Conservation (phyloP, 2,888 invertebrate genomes). For the Orthonychiurus folsomi region DNA sequence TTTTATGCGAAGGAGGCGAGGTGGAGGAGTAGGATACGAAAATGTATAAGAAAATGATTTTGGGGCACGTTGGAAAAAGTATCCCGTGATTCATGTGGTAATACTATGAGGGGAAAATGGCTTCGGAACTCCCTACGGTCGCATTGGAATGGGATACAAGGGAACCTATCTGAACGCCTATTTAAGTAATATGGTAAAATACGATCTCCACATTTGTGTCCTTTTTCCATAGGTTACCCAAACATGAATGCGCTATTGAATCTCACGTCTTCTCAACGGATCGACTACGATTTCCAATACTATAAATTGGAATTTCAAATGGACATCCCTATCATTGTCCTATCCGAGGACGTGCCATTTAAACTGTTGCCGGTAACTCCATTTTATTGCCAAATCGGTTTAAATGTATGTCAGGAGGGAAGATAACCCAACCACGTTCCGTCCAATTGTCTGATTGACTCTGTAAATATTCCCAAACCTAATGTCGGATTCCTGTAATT, state of each 20-base stretch:
- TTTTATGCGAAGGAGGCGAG: background rate
- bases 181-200: conserved; percentile 1
- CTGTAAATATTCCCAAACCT: too few relatives aligned
- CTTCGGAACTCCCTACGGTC: background rate
- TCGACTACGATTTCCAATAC: background rate
- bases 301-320: background rate
- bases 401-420: too few relatives aligned
- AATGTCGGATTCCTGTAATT: too few relatives aligned
- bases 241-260: background rate
- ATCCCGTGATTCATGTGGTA: background rate
- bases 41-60: background rate
- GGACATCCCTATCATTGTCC: background rate
- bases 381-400: background rate
- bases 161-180: background rate
- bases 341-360: too few relatives aligned
- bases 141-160: background rate
- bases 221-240: background rate
- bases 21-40: background rate
- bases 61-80: background rate
- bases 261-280: background rate
- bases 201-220: background rate
- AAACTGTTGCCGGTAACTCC: background rate
- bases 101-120: background rate
- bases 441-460: too few relatives aligned
- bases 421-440: too few relatives aligned